Conservation (phyloP, 2,888 invertebrate species). For the Chrysomela aeneicollis region DNA sequence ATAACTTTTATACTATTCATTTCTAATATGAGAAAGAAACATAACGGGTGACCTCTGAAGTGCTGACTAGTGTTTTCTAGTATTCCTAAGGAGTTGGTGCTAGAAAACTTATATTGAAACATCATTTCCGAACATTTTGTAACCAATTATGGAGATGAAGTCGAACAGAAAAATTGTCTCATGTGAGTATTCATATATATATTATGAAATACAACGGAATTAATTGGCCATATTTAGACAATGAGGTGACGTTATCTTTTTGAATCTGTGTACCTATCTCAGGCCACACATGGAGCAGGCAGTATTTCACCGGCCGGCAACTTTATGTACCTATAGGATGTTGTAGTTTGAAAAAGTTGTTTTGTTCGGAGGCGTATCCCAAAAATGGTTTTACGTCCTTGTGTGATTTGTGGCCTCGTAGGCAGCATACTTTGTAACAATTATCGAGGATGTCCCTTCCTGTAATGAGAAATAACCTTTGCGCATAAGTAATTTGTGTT, state of each 20-base stretch:
- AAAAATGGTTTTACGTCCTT: slow-evolving; percentile 13
- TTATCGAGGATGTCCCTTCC: no score
- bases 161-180: background rate
- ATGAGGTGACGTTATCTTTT: slow-evolving; percentile 20
- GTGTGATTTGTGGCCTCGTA: slow-evolving; percentile 17
- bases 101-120: slow-evolving; percentile 12
- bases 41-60: no score
- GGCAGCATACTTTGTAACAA: background rate
- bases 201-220: background rate
- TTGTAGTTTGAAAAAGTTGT: slow-evolving; percentile 17
- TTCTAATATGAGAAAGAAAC: no score
- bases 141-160: background rate
- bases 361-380: slow-evolving; percentile 14
- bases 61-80: background rate
- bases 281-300: slow-evolving; percentile 17
- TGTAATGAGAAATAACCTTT: no score
- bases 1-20: no score
- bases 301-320: slow-evolving; percentile 16
- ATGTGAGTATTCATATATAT: background rate
- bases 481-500: no score
- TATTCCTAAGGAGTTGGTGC: background rate
- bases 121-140: slow-evolving; percentile 8
- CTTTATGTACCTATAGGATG: slow-evolving; percentile 1
- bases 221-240: slow-evolving; percentile 20
- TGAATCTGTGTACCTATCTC: background rate